Base-by-base conservation (phyloP, 2,113 vertebrate species). In the Ictalurus punctatus region DNA sequence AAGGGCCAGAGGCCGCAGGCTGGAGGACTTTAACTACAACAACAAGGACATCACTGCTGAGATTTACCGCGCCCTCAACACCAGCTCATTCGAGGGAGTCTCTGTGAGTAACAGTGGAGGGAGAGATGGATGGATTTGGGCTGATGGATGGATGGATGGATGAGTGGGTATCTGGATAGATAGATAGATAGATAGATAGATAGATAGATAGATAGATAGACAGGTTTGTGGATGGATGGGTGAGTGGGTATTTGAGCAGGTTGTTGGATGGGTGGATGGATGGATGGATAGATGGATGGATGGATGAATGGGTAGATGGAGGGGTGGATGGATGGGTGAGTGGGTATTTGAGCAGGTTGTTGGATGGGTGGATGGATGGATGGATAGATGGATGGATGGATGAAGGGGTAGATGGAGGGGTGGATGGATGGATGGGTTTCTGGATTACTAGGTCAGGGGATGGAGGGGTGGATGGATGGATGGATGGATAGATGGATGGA, bases 21-120 rank as follows among this genome's bases (percentile, higher is more conserved):
- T 99, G 90, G 98, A 99, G 90, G 98, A 99, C 92, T 99, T 99
- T 94, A 99, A 99, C 94, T 99, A 99, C 91, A 98, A 98, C 95
- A 98, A 98, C 94, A 96, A 97, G 83, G 97, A 97, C 91, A 98
- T 99, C 90, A 99, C 98, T 0, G 95, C 97, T 0, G 98, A 99
- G 92, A 98, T 99, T 93, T 99, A 99, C 94, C 91, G 97, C 3
- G 98, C 98, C 0, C 97, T 99, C 94, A 99, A 99, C 95, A 98
- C 98, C 3, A 99, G 98, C 0, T 98, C 97, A 84, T 99, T 99
- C 0, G 98, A 99, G 86, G 98, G 98, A 0, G 97, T 99, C 86
- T 99, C 98, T 44, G 98, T 99, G 92, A 94, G 97, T 95, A n/a
- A 8, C 6, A n/a, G n/a, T 23, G 54, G 56, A 17, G 17, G 52